Base-by-base conservation (phyloP, 64 coral and sea anemone species). In the Montipora cactus region DNA sequence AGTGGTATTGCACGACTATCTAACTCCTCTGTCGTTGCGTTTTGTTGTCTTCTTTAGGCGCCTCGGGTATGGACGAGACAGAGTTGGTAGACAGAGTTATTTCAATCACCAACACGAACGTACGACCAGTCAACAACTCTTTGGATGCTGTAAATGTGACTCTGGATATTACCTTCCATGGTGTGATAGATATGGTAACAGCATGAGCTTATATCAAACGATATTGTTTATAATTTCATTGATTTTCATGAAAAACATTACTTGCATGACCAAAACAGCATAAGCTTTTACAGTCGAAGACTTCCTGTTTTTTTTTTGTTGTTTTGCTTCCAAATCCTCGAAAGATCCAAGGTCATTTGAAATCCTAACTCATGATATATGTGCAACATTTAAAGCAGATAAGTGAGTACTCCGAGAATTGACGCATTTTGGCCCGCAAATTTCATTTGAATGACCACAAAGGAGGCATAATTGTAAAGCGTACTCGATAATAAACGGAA, bases 161-260 rank as follows among this genome's bases (percentile, higher is more conserved):
- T 4, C 48, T 93, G 83, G 91, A 93, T 66, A 93, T 93, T 12
- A 93, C 91, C 59, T 79, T 93, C 10, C 75, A 85, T 44, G 84
- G 84, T 25, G 91, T 93, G 18, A 93, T 93, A 9, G 91, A 93
- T 21, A 93, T 93, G 81, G 91, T 93, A 79, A 88, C 68, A 15
- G 59, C 44, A 71, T 37, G 37, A 68, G 47, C 9, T 64, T 46
- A 47, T 23, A 74, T 68, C 21, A 49, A 9, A 28, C 58, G 11
- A 23, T 47, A 67, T 78, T 73, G 72, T 47, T 49, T 49, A 49
- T 49, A 11, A 51, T 59, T 28, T 22, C 5, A 51, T 25, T 47
- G 9, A 15, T 12, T 64, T 16, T 64, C 14, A 64, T 16, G 11
- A 14, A 12, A 64, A 64, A 64, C 13, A 64, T 57, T 57, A 37